Evolutionary conservation across 2,888 invertebrate genomes (phyloP).

Genomic region (Carcina quercana): DNA sequence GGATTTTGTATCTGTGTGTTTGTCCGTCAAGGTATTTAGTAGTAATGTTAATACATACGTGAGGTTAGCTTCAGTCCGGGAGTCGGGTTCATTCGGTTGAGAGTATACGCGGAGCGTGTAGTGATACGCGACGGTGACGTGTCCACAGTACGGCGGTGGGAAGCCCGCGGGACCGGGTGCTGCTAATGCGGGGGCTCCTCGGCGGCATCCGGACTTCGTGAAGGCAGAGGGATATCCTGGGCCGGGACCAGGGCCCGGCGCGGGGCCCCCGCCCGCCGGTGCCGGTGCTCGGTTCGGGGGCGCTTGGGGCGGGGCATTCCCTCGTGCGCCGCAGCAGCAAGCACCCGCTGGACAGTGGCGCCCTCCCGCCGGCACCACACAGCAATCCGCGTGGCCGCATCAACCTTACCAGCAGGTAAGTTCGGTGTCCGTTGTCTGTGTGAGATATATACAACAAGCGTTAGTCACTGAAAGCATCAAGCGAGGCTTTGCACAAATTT

Average conservation of each 20-base stretch:
- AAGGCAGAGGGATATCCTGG: slow-evolving; percentile 67
- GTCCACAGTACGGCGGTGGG: slow-evolving; percentile 52
- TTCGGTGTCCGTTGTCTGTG: too few relatives aligned
- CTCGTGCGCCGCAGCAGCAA: slow-evolving; percentile 46
- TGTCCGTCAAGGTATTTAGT: too few relatives aligned
- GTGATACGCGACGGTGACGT: slow-evolving; percentile 8
- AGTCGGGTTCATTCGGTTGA: not conserved
- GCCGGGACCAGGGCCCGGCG: slow-evolving; percentile 19
- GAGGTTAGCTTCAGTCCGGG: slow-evolving; percentile 1
- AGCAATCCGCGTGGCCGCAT: slow-evolving; percentile 49
- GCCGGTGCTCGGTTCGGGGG: slow-evolving; percentile 30
- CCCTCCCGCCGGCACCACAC: slow-evolving; percentile 37
- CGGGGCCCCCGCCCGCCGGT: slow-evolving; percentile 17
- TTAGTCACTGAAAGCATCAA: too few relatives aligned
- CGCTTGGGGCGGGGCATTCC: slow-evolving; percentile 25
- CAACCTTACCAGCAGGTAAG: slow-evolving; percentile 51
- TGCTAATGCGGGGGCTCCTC: slow-evolving; percentile 73
- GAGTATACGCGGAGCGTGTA: slow-evolving; percentile 2
- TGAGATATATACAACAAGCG: too few relatives aligned
- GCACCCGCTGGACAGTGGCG: slow-evolving; percentile 45
- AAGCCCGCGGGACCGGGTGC: slow-evolving; percentile 54
- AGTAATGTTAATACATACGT: too few relatives aligned
- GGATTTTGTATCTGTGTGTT: not conserved
- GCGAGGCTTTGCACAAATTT: too few relatives aligned
- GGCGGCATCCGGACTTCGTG: slow-evolving; percentile 87